Evolutionary conservation across 2,113 vertebrate genomes (phyloP), one percentile per base, ranked within the genome.

Genomic region (Rhipidura dahli): DNA sequence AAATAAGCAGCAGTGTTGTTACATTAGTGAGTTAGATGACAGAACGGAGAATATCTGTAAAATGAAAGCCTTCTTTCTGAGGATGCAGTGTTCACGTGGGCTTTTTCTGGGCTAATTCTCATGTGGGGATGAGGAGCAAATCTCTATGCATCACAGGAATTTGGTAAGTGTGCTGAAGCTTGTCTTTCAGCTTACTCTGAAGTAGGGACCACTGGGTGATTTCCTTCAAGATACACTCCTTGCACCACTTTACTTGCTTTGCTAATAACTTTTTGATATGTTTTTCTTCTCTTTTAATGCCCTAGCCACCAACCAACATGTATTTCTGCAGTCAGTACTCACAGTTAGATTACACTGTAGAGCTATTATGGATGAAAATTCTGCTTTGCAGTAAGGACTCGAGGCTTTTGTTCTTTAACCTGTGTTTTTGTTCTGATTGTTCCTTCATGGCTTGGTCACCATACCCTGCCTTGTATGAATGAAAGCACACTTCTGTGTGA

Each of bases 141-240:
- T 83, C 0, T 0, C 28, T 88, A 16, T 56, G 10, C 9, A 7
- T 56, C 21, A 5, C 2, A 49, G 26, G 51, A 65, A 10, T 61
- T 44, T 40, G 20, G n/a, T 49, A 53, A 23, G 7, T 68, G 28
- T 49, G n/a, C 26, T 87, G 57, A 49, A 89, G 27, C 39, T 92
- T 61, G 15, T 35, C 63, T 66, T 78, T 78, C 42, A 83, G 31
- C 76, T 94, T 71, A 26, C 24, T 79, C 44, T 31, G 44, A 63
- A 76, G 8, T 13, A 22, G 37, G 12, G 22, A 24, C 50, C 70
- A 17, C 8, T 42, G 14, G 33, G 14, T 91, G 10, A 57, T 88
- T 64, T 76, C 4, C 8, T 80, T 92, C 61, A 60, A 56, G 45
- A 50, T 49, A 22, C 6, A 11, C 10, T 71, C 16, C 33, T 50